These are phyloP conservation scores for Drosophila auraria DNA, from an alignment of 1,140 invertebrate genomes.

Conservation along the genomic window DNA sequence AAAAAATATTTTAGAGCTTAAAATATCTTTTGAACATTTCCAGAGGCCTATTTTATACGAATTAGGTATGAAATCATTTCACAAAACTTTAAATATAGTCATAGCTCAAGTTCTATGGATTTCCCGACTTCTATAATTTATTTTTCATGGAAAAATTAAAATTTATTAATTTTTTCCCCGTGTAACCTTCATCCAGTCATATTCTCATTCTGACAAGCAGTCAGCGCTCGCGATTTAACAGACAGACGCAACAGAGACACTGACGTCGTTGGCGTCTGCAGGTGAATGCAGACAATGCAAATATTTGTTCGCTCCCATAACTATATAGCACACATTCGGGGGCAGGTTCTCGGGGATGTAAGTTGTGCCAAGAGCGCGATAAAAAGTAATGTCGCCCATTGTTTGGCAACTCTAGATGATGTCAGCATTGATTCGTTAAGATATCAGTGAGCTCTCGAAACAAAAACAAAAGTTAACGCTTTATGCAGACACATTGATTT, in stretches of 20 bases:
- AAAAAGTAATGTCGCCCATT: conserved; percentile 37
- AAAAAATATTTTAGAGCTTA: background rate
- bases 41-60: background rate
- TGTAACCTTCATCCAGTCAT: conserved; percentile 8
- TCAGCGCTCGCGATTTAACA: conserved; percentile 24
- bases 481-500: background rate
- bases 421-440: conserved; percentile 41
- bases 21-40: background rate
- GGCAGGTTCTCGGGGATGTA: background rate
- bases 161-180: background rate
- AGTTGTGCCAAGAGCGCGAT: conserved; percentile 26
- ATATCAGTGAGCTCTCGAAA: background rate
- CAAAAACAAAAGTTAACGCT: conserved; percentile 1
- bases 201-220: conserved; percentile 22
- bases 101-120: background rate
- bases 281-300: conserved; percentile 57
- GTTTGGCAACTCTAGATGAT: conserved; percentile 36
- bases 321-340: conserved; percentile 23
- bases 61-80: accelerated
- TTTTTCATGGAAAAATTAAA: background rate
- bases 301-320: conserved; percentile 43
- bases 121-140: no score
- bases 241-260: conserved; percentile 30
- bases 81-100: background rate
- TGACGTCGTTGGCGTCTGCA: conserved; percentile 42